phyloP scores from a whole-genome alignment of 2,888 invertebrate genomes.

The Acleris laterana region DNA sequence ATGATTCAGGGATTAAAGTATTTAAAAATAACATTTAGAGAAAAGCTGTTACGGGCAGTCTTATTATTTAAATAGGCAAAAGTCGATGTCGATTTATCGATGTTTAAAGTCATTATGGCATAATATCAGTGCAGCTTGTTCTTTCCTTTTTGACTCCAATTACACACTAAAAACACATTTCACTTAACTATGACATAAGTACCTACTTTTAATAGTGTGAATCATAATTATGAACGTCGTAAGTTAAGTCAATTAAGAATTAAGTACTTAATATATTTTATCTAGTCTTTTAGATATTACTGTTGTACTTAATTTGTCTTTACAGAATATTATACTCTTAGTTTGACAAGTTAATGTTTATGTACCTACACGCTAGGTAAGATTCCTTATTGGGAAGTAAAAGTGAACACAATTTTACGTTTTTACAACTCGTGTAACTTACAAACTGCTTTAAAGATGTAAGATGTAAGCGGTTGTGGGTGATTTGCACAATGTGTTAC shows the following conservation, averaged over 20 bases:
- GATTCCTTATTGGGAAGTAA: conserved; percentile 46
- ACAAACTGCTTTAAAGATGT: neutral
- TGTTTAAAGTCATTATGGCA: too few species aligned
- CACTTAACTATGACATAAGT: conserved; percentile 3
- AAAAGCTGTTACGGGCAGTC: too few species aligned
- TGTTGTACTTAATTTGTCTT: conserved; percentile 52
- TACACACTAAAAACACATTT: conserved; percentile 2
- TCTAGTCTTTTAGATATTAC: conserved; percentile 80
- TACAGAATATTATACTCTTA: conserved; percentile 19
- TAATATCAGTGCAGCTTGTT: too few species aligned
- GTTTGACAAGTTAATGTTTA: neutral
- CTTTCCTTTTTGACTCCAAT: neutral
- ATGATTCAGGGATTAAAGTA: too few species aligned
- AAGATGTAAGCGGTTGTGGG: neutral
- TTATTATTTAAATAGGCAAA: too few species aligned
- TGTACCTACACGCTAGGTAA: conserved; percentile 14
- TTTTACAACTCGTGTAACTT: neutral
- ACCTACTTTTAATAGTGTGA: conserved; percentile 2
- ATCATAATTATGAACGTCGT: conserved; percentile 60
- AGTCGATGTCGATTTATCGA: too few species aligned
- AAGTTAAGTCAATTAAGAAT: conserved; percentile 67
- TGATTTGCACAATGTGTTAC: too few species aligned
- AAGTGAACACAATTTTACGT: conserved; percentile 22
- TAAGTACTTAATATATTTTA: conserved; percentile 46
- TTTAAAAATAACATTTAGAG: too few species aligned